Conservation (phyloP, 2,888 invertebrate genomes). For the Zonitis immaculata region DNA sequence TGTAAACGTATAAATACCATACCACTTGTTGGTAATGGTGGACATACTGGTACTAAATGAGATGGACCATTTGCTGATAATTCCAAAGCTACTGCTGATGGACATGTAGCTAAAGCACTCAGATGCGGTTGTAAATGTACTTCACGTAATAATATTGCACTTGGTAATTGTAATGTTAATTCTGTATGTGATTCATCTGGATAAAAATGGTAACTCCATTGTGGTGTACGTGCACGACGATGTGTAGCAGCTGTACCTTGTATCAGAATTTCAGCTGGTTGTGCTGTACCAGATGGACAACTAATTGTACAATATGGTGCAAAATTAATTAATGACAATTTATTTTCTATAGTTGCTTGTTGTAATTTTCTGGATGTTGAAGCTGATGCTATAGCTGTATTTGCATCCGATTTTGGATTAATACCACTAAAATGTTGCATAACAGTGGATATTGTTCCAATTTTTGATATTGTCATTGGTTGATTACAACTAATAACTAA, state of each 20-base stretch:
- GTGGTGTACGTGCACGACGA: conserved; percentile 79
- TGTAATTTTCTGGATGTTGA: conserved; percentile 42
- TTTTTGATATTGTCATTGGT: conserved; percentile 58
- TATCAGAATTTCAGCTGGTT: conserved; percentile 84
- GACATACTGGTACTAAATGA: conserved; percentile 75
- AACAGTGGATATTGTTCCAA: conserved; percentile 52
- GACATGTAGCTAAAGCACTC: conserved; percentile 80
- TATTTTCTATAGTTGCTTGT: conserved; percentile 57
- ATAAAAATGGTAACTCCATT: conserved; percentile 97
- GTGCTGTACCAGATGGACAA: conserved; percentile 60
- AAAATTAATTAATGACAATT: conserved; percentile 81
- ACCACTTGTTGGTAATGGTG: conserved; percentile 82
- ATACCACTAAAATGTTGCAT: conserved; percentile 61
- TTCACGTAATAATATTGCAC: conserved; percentile 81
- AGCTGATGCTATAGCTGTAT: conserved; percentile 37
- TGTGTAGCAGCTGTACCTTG: conserved; percentile 73
- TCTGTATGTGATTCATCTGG: conserved; percentile 86
- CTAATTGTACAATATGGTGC: conserved; percentile 69
- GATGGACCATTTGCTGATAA: conserved; percentile 75
- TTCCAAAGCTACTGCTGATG: conserved; percentile 83
- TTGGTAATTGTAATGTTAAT: conserved; percentile 79
- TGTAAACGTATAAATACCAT: conserved; percentile 82
- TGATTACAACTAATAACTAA: conserved; percentile 70
- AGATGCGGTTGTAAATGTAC: conserved; percentile 83
- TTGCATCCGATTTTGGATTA: conserved; percentile 39